Evolutionary conservation across 2,113 vertebrate species (phyloP).

Genomic region (Gnathonemus longibarbis): DNA sequence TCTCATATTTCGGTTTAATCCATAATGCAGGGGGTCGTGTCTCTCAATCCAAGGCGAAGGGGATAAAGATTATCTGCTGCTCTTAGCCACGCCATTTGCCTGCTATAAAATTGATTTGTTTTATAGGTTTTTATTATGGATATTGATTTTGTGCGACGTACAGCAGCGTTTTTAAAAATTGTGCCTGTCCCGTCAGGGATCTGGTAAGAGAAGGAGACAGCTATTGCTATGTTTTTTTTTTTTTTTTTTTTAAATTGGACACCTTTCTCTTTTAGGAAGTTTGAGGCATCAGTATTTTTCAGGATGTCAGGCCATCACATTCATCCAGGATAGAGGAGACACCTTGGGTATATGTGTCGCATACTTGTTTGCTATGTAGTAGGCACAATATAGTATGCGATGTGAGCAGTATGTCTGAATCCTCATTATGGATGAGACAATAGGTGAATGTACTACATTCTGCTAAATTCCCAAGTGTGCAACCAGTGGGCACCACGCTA

Average conservation of each 20-base stretch:
- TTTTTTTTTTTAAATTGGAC: neutral
- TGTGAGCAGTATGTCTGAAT: neutral
- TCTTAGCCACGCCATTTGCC: neutral
- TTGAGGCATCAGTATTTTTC: neutral
- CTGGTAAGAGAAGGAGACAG: neutral
- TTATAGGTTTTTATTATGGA: neutral
- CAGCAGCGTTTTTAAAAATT: neutral
- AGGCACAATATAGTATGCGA: neutral
- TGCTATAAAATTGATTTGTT: neutral
- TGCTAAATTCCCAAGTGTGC: neutral
- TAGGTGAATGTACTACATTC: neutral
- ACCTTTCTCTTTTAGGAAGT: neutral
- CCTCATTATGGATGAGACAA: neutral
- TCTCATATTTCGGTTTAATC: neutral
- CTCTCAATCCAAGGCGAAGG: neutral
- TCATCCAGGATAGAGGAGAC: neutral
- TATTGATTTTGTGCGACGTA: neutral
- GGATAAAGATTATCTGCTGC: neutral
- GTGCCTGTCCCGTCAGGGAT: neutral
- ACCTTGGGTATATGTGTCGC: neutral
- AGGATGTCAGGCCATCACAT: neutral
- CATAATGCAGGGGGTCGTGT: neutral
- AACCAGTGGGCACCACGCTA: neutral
- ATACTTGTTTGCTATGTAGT: neutral
- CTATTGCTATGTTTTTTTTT: neutral